phyloP scores from a whole-genome alignment of 1,140 invertebrate genomes.

The Ericerus pela region DNA sequence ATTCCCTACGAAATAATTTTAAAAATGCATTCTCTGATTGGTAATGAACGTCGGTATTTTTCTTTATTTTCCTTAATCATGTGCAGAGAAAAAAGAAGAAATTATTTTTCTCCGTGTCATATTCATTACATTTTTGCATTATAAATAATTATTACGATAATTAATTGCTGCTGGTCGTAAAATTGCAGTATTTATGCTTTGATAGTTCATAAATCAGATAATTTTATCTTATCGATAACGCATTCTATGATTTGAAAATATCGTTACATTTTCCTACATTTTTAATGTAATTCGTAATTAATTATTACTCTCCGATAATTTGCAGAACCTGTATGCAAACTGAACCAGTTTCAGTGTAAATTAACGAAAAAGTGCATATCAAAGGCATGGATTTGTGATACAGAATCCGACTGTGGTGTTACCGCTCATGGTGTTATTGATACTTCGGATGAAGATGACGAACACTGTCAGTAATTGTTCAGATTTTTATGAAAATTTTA shows the following conservation, averaged over 20 bases:
- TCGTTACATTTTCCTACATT: slow-evolving; percentile 17
- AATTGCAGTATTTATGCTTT: too few relatives aligned
- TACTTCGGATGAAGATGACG: slow-evolving; percentile 40
- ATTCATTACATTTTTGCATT: too few relatives aligned
- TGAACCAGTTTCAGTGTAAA: slow-evolving; percentile 46
- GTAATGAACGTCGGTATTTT: too few relatives aligned
- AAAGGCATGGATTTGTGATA: slow-evolving; percentile 61
- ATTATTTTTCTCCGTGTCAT: too few relatives aligned
- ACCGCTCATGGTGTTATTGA: slow-evolving; percentile 39
- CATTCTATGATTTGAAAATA: neutral
- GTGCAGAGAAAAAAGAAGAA: too few relatives aligned
- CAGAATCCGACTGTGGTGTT: slow-evolving; percentile 55
- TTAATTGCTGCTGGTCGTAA: too few relatives aligned
- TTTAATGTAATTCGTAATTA: slow-evolving; percentile 17
- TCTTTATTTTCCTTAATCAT: too few relatives aligned
- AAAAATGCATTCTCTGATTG: too few relatives aligned
- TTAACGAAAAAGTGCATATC: slow-evolving; percentile 53
- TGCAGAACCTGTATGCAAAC: slow-evolving; percentile 36
- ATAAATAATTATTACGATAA: too few relatives aligned
- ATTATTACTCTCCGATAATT: slow-evolving; percentile 17
- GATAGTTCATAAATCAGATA: too few relatives aligned
- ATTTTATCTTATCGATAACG: too few relatives aligned
- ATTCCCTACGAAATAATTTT: too few relatives aligned
- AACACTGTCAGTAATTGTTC: slow-evolving; percentile 33
- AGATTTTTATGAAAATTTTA: neutral